Evolutionary conservation across 1,140 invertebrate genomes (phyloP).

Genomic region (Idris sp.): DNA sequence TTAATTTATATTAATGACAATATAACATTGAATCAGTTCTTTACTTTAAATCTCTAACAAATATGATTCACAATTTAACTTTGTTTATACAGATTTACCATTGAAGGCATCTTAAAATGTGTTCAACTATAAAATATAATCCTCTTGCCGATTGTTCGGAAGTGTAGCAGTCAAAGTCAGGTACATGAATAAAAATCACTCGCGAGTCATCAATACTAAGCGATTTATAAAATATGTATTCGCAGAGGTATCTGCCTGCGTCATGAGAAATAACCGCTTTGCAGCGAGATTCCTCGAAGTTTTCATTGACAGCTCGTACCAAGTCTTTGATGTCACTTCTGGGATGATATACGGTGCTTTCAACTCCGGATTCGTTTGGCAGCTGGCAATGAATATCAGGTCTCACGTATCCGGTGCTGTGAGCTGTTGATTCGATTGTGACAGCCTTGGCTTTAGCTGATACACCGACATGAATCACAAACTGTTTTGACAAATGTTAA

Average conservation of each 20-base stretch:
- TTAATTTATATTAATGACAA: too few species aligned
- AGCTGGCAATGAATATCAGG: constrained; percentile 76
- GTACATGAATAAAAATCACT: constrained; percentile 84
- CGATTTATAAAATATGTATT: constrained; percentile 84
- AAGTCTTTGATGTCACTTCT: constrained; percentile 72
- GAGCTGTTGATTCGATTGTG: constrained; percentile 81
- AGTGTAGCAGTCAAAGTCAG: constrained; percentile 79
- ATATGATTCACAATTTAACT: too few species aligned
- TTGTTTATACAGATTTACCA: too few species aligned
- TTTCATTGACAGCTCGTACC: constrained; percentile 74
- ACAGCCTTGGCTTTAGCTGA: constrained; percentile 77
- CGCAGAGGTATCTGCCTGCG: constrained; percentile 83
- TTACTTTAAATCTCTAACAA: too few species aligned
- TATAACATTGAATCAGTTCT: too few species aligned
- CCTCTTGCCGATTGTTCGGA: constrained; percentile 78
- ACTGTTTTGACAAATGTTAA: constrained; percentile 70
- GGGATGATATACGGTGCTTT: constrained; percentile 72
- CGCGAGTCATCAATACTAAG: constrained; percentile 78
- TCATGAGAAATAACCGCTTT: constrained; percentile 72
- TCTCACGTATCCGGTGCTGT: constrained; percentile 79
- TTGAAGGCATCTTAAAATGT: too few species aligned
- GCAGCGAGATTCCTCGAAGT: constrained; percentile 58
- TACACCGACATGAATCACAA: constrained; percentile 84
- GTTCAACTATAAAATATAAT: constrained; percentile 78
- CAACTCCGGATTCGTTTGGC: constrained; percentile 71